These are phyloP conservation scores for Cephus nigrinus DNA, from an alignment of 2,888 invertebrate genomes.

Conservation along the genomic window DNA sequence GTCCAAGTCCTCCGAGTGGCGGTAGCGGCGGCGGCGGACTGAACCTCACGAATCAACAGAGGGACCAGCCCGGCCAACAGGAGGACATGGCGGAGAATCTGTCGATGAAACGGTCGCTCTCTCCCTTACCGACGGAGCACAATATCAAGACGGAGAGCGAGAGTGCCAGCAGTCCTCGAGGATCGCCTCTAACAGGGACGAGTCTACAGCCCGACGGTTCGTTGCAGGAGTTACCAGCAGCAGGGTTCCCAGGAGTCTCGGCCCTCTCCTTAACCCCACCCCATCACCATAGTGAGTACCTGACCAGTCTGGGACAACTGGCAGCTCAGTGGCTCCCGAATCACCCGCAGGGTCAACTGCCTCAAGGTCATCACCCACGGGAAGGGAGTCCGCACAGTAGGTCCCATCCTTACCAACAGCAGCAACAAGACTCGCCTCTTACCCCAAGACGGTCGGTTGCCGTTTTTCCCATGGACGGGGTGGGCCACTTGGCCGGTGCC, in stretches of 20 bases:
- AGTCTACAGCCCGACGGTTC: conserved; percentile 51
- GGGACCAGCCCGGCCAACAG: conserved; percentile 42
- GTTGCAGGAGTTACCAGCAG: conserved; percentile 61
- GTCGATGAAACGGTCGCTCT: conserved; percentile 57
- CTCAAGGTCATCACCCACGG: conserved; percentile 48
- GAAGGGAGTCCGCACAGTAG: conserved; percentile 56
- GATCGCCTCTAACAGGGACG: conserved; percentile 53
- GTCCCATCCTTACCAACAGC: conserved; percentile 39
- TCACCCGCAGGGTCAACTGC: conserved; percentile 48
- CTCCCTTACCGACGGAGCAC: conserved; percentile 68
- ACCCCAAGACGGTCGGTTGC: conserved; percentile 32
- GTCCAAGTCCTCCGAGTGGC: conserved; percentile 53
- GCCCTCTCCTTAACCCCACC: conserved; percentile 85
- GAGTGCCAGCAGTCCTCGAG: conserved; percentile 57
- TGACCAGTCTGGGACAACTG: conserved; percentile 60
- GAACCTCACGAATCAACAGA: conserved; percentile 42
- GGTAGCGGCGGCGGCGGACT: conserved; percentile 31
- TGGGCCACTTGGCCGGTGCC: conserved; percentile 45
- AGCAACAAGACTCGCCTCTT: conserved; percentile 34
- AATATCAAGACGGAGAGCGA: conserved; percentile 56
- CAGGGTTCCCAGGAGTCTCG: conserved; percentile 66
- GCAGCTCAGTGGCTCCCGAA: conserved; percentile 60
- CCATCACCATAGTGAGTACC: conserved; percentile 70
- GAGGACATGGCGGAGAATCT: conserved; percentile 62
- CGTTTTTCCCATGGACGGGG: conserved; percentile 56